phyloP scores from a whole-genome alignment of 2,113 vertebrate species.

The Felis chaus region DNA sequence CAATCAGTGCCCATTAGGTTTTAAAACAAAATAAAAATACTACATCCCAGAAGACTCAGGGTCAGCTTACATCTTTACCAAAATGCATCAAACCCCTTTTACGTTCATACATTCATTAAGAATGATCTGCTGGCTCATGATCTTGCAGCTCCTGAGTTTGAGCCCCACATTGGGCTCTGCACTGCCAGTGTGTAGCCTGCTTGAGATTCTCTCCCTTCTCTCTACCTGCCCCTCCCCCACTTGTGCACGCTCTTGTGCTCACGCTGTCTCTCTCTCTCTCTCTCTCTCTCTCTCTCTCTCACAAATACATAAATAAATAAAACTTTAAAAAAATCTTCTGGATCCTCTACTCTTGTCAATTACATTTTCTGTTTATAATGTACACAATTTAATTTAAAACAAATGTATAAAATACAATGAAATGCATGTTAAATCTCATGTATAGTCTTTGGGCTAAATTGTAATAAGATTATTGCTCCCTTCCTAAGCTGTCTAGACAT shows the following conservation, averaged over 20 bases:
- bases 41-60: not conserved
- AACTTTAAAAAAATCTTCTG: not conserved
- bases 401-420: constrained; percentile 3
- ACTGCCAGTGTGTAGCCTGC: too few relatives aligned
- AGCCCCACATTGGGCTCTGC: too few relatives aligned
- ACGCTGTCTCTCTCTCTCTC: too few relatives aligned
- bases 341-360: not conserved
- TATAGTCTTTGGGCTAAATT: not conserved
- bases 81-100: not conserved
- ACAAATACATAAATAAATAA: too few relatives aligned
- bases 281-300: too few relatives aligned
- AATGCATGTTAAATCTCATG: not conserved
- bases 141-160: too few relatives aligned
- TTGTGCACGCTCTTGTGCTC: too few relatives aligned
- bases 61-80: not conserved
- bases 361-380: not conserved
- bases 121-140: not conserved
- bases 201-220: too few relatives aligned
- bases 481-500: not conserved
- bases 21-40: constrained; percentile 27
- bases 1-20: not conserved
- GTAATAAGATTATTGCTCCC: not conserved
- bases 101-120: not conserved
- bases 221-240: too few relatives aligned
- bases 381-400: constrained; percentile 11